phyloP scores from a whole-genome alignment of 1,140 invertebrate genomes.

The Papilio polyxenes region DNA sequence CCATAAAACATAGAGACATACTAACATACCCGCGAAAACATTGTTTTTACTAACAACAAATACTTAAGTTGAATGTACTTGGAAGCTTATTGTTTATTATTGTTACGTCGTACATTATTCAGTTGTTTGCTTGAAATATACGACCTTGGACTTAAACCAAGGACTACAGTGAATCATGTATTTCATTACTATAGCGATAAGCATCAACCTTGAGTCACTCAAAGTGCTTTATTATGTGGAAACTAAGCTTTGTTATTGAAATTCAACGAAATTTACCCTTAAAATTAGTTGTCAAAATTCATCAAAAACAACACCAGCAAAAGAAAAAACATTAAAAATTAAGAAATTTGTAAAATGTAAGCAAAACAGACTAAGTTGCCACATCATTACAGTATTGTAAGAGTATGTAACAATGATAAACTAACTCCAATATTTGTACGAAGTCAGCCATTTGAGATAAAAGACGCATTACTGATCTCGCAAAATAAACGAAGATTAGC shows the following conservation, averaged over 20 bases:
- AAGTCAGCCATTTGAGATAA: slow-evolving; percentile 8
- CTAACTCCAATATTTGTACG: slow-evolving; percentile 8
- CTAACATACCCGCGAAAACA: neutral
- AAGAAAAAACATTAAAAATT: no score
- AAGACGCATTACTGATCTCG: neutral
- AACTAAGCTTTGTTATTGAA: neutral
- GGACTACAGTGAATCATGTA: neutral
- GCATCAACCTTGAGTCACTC: neutral
- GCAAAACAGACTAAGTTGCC: no score
- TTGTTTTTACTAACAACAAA: no score
- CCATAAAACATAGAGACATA: no score
- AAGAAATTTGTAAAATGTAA: no score
- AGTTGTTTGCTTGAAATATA: neutral
- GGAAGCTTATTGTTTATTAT: neutral
- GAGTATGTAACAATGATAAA: neutral
- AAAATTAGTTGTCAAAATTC: no score
- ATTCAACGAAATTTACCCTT: neutral
- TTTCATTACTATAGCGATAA: neutral
- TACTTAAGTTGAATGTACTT: neutral
- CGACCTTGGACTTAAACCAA: neutral
- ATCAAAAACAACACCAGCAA: no score
- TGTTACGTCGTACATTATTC: neutral
- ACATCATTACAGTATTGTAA: no score
- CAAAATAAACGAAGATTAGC: neutral
- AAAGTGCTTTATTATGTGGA: neutral